Percentiles rank a stretch among this genome's conserved stretches.
Evolutionary conservation across 2,888 invertebrate species (phyloP).

Genomic region (Protodeltote pygarga): DNA sequence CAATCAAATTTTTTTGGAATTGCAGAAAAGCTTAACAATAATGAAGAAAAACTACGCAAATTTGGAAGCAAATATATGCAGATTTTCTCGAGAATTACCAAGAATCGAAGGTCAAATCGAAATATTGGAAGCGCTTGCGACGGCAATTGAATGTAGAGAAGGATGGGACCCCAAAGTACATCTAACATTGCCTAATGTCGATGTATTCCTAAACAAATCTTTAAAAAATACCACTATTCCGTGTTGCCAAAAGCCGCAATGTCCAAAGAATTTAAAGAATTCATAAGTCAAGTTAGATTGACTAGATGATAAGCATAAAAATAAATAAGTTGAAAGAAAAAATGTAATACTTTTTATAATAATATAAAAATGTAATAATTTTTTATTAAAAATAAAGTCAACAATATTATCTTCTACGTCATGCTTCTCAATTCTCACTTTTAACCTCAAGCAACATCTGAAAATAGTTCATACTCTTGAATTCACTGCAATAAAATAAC

Average conservation of each 20-base stretch:
- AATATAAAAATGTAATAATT: too few relatives aligned
- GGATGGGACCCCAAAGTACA: slow-evolving; percentile 60
- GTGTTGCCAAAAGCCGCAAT: too few relatives aligned
- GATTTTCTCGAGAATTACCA: slow-evolving; percentile 68
- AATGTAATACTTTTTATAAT: slow-evolving; percentile 40
- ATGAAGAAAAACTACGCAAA: slow-evolving; percentile 67
- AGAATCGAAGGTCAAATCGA: slow-evolving; percentile 75
- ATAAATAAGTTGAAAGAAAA: slow-evolving; percentile 25
- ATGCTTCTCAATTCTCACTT: slow-evolving; percentile 14
- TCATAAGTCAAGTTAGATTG: slow-evolving; percentile 31
- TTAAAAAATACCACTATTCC: slow-evolving; percentile 42
- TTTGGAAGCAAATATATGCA: slow-evolving; percentile 65
- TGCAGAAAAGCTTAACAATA: slow-evolving; percentile 67
- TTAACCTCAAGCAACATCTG: slow-evolving; percentile 29
- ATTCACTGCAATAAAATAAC: too few relatives aligned
- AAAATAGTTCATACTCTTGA: slow-evolving; percentile 21
- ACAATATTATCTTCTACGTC: too few relatives aligned
- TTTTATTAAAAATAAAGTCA: slow-evolving; percentile 26
- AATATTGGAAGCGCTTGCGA: slow-evolving; percentile 68
- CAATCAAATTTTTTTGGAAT: slow-evolving; percentile 28
- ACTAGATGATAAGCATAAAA: slow-evolving; percentile 38
- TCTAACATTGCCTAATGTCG: slow-evolving; percentile 58
- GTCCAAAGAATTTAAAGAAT: slow-evolving; percentile 14
- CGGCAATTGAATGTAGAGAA: slow-evolving; percentile 55
- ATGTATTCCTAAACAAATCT: slow-evolving; percentile 51